phyloP scores from a whole-genome alignment of 2,113 vertebrate species.

The Ellobius talpinus region DNA sequence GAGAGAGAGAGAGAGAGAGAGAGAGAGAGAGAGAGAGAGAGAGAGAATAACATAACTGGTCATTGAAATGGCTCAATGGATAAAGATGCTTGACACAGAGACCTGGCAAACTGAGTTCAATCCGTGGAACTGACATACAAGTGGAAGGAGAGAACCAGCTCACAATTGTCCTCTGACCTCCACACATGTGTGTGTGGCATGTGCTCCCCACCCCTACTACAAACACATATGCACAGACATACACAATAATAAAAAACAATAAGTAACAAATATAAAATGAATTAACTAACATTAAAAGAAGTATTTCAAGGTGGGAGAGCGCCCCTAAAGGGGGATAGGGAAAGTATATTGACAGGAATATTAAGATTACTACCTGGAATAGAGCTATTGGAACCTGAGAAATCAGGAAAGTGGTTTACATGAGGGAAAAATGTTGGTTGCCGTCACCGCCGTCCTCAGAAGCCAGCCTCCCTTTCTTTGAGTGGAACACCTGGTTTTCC shows the following conservation, averaged over 20 bases:
- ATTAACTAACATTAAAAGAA: not conserved
- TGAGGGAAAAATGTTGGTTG: not conserved
- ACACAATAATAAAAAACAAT: not conserved
- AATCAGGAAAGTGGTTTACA: not conserved
- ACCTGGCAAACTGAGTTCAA: not conserved
- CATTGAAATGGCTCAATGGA: not conserved
- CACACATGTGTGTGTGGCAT: not conserved
- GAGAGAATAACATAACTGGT: no score
- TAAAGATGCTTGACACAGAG: not conserved
- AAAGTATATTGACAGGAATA: not conserved
- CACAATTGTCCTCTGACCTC: not conserved
- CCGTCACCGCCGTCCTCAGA: not conserved
- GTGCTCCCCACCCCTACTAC: not conserved
- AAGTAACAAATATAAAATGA: not conserved
- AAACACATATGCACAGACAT: not conserved
- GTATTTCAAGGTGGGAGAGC: not conserved
- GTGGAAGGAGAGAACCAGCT: not conserved
- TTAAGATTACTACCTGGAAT: not conserved
- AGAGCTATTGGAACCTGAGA: not conserved
- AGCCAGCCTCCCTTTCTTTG: not conserved
- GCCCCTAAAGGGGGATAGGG: not conserved
- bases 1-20: no score
- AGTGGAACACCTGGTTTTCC: not conserved
- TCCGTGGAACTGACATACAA: not conserved
- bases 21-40: not conserved